Percentiles rank a stretch among this genome's conserved stretches.
These are phyloP conservation scores for Channa argus DNA, from an alignment of 2,113 vertebrate genomes.

Conservation along the genomic window DNA sequence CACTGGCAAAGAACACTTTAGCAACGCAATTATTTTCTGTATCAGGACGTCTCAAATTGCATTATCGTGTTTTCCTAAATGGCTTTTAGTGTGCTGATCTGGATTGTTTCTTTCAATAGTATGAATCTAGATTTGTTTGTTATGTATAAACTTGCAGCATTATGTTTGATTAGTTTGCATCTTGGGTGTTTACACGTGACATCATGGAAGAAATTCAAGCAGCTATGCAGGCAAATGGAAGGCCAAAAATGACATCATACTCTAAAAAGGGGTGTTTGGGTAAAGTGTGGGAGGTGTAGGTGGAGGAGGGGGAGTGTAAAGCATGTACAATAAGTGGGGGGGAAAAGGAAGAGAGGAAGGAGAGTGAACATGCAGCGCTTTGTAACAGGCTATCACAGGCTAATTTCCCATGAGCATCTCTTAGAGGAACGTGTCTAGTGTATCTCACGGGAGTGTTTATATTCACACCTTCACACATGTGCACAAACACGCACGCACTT, in stretches of 20 bases:
- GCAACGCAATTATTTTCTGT: conserved; percentile 44
- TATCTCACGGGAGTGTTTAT: conserved; percentile 72
- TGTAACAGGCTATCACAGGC: conserved; percentile 64
- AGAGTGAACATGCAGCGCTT: conserved; percentile 42
- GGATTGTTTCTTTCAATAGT: not conserved
- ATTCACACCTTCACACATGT: conserved; percentile 34
- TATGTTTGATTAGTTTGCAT: conserved; percentile 8
- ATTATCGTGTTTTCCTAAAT: conserved; percentile 34
- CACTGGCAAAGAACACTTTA: conserved; percentile 32
- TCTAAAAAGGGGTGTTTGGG: conserved; percentile 28
- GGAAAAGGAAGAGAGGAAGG: conserved; percentile 14
- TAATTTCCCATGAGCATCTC: conserved; percentile 74
- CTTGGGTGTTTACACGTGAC: conserved; percentile 29
- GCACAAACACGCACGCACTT: conserved; percentile 41
- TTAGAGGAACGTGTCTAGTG: conserved; percentile 58
- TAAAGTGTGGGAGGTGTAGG: conserved; percentile 36
- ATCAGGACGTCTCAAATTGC: conserved; percentile 39
- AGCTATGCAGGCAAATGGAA: conserved; percentile 41
- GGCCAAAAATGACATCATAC: conserved; percentile 58
- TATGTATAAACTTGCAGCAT: not conserved
- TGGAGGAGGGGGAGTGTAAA: conserved; percentile 26
- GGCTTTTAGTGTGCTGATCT: conserved; percentile 16
- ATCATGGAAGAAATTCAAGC: conserved; percentile 48
- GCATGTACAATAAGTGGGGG: not conserved
- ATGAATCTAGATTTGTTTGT: conserved; percentile 4